Conservation (phyloP, 2,888 invertebrate genomes). For the Drosophila austrosaltans region DNA sequence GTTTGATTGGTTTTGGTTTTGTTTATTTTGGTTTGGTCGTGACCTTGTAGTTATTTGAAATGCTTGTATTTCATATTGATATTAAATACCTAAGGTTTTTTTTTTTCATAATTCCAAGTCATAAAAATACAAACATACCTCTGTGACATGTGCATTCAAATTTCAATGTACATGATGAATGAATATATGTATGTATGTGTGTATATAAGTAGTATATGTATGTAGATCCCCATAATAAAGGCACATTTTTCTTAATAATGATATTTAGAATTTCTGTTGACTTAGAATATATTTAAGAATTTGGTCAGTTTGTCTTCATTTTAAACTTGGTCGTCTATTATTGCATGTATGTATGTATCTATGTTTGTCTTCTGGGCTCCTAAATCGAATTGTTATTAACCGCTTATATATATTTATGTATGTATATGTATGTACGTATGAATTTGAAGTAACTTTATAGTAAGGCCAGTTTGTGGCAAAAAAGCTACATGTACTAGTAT, state of each 20-base stretch:
- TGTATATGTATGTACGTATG: slow-evolving; percentile 3
- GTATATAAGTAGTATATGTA: slow-evolving; percentile 17
- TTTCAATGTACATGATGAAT: slow-evolving; percentile 23
- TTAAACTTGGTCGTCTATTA: slow-evolving; percentile 11
- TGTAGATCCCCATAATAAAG: slow-evolving; percentile 41
- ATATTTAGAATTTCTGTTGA: slow-evolving; percentile 37
- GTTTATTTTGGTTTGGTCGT: slow-evolving; percentile 4
- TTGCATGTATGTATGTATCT: slow-evolving; percentile 1
- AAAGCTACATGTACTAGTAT: slow-evolving; percentile 2
- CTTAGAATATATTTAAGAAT: slow-evolving; percentile 20
- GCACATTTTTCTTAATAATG: slow-evolving; percentile 42
- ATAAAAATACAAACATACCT: slow-evolving; percentile 26
- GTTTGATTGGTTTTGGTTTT: slow-evolving; percentile 21
- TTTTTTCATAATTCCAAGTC: neutral
- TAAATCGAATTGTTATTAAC: slow-evolving; percentile 1
- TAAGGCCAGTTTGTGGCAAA: slow-evolving; percentile 16
- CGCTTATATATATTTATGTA: neutral
- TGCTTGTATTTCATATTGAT: slow-evolving; percentile 10
- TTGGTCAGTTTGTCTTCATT: slow-evolving; percentile 42
- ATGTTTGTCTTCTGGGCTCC: slow-evolving; percentile 1
- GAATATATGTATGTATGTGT: slow-evolving; percentile 24
- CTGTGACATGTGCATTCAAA: slow-evolving; percentile 24
- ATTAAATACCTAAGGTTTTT: slow-evolving; percentile 21
- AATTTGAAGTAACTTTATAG: slow-evolving; percentile 13
- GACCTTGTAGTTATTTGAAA: slow-evolving; percentile 5